Evolutionary conservation across 2,113 vertebrate genomes (phyloP).

Genomic region (Hiodon tergisus): DNA sequence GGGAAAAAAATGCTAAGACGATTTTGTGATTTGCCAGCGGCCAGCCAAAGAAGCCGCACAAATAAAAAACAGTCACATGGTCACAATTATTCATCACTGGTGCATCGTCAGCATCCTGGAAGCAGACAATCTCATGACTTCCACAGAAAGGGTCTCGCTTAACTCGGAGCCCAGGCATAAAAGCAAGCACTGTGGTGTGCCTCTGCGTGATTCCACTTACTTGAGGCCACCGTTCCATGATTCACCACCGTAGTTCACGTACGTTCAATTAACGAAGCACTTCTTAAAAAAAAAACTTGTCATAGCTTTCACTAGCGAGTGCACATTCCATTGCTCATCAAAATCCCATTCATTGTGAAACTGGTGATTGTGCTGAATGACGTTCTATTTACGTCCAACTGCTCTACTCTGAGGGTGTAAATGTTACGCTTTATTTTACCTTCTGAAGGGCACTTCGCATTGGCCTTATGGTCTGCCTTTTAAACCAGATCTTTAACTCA

Average conservation of each 20-base stretch:
- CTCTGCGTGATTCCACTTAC: background rate
- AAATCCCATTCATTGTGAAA: background rate
- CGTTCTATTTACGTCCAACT: background rate
- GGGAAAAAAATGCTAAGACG: too few species aligned
- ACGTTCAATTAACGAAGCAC: background rate
- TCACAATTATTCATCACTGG: background rate
- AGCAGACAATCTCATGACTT: background rate
- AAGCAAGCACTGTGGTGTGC: background rate
- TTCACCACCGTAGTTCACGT: too few species aligned
- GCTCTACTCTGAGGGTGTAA: background rate
- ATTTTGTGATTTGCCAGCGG: too few species aligned
- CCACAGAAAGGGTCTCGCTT: background rate
- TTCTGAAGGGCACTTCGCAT: background rate
- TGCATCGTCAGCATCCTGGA: background rate
- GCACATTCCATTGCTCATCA: background rate
- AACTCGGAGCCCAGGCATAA: background rate
- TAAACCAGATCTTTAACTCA: too few species aligned
- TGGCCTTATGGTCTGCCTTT: too few species aligned
- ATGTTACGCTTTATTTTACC: background rate
- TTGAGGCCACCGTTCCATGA: background rate
- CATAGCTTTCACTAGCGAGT: background rate
- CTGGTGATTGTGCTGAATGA: background rate
- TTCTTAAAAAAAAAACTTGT: too few species aligned
- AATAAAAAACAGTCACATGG: background rate
- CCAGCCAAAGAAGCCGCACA: too few species aligned